Percentiles rank a stretch among this genome's conserved stretches.
Evolutionary conservation across 2,113 vertebrate genomes (phyloP).

Genomic region (Microcebus tavaratra): DNA sequence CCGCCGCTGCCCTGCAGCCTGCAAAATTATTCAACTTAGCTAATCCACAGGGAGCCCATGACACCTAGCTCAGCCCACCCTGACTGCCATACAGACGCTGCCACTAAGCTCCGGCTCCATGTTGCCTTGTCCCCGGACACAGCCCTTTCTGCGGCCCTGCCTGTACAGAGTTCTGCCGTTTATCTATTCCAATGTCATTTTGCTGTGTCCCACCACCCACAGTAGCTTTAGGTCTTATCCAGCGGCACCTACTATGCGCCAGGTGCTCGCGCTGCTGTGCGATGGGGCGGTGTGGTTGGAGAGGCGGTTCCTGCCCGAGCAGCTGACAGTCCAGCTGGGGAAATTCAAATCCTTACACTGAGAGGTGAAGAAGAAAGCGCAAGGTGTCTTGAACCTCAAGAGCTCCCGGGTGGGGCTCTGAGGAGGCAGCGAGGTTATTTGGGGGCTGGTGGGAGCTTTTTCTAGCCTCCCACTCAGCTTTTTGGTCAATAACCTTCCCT

Average conservation of each 20-base stretch:
- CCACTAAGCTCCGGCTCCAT: background rate
- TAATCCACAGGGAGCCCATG: background rate
- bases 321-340: background rate
- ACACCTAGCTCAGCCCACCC: background rate
- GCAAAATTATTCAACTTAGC: background rate
- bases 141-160: accelerated
- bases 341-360: background rate
- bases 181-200: background rate
- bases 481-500: background rate
- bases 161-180: background rate
- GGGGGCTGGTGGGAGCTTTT: background rate
- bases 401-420: too few relatives aligned
- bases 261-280: background rate
- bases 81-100: background rate
- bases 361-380: background rate
- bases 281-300: too few relatives aligned
- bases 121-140: accelerated
- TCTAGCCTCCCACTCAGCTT: background rate
- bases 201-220: background rate
- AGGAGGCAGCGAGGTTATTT: background rate
- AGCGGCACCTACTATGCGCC: background rate
- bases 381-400: background rate
- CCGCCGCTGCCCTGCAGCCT: background rate
- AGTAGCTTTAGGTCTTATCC: background rate
- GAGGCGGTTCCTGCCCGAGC: background rate